phyloP scores from a whole-genome alignment of 2,113 vertebrate species.

The Scortum barcoo region DNA sequence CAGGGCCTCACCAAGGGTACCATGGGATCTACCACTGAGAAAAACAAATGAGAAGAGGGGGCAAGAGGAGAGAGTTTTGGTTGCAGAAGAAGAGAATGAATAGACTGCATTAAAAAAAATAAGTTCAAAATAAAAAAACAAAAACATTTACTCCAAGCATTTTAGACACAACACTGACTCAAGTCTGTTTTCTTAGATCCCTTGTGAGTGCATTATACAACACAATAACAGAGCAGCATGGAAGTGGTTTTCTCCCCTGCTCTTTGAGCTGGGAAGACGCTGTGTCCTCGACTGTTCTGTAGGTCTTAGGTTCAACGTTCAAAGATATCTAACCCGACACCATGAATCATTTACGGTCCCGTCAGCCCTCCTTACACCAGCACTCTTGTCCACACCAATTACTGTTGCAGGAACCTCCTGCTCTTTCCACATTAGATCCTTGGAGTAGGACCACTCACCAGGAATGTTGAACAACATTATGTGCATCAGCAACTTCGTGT shows the following conservation, averaged over 20 bases:
- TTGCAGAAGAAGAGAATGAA: slow-evolving; percentile 33
- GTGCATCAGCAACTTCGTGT: slow-evolving; percentile 72
- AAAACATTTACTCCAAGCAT: not conserved
- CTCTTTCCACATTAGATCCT: slow-evolving; percentile 73
- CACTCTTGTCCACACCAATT: slow-evolving; percentile 75
- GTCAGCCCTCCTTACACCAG: slow-evolving; percentile 71
- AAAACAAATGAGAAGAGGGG: slow-evolving; percentile 25
- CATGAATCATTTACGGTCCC: slow-evolving; percentile 81
- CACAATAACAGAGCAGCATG: slow-evolving; percentile 21
- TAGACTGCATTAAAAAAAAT: not conserved
- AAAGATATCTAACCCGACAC: slow-evolving; percentile 71
- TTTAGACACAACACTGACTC: not conserved
- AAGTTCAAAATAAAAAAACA: not conserved
- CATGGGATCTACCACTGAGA: slow-evolving; percentile 86
- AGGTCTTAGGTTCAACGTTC: slow-evolving; percentile 73
- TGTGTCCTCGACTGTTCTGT: slow-evolving; percentile 59
- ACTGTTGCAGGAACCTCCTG: slow-evolving; percentile 72
- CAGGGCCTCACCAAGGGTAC: slow-evolving; percentile 89
- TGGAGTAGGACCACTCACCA: slow-evolving; percentile 64
- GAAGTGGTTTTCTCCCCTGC: slow-evolving; percentile 23
- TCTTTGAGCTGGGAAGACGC: slow-evolving; percentile 31
- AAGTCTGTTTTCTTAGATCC: not conserved
- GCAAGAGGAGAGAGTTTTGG: slow-evolving; percentile 24
- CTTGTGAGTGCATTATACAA: slow-evolving; percentile 34
- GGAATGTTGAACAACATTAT: slow-evolving; percentile 70